Percentiles rank a stretch among this genome's conserved stretches.
Conservation (phyloP, 2,113 vertebrate genomes). For the Caracal caracal region DNA sequence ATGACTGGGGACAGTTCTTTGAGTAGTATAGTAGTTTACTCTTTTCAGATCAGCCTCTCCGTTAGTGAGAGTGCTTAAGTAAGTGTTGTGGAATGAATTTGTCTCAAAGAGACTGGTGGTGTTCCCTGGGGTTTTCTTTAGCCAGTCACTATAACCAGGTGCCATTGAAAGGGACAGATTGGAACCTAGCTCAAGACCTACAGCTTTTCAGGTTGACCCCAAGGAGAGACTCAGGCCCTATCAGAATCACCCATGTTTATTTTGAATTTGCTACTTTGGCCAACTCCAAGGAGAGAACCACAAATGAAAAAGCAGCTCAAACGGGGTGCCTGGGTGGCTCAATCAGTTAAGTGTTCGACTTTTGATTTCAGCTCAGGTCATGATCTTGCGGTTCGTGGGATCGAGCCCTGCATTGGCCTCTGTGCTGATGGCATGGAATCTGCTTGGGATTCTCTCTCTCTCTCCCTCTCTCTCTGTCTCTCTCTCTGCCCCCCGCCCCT, state of each 20-base stretch:
- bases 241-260: not conserved
- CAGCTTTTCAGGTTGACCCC: not conserved
- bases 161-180: accelerated
- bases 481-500: too few relatives aligned
- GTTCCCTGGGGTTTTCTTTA: not conserved
- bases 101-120: not conserved
- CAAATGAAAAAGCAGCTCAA: not conserved
- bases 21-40: not conserved
- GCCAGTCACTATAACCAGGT: not conserved
- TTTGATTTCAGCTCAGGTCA: too few relatives aligned
- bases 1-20: not conserved
- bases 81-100: not conserved
- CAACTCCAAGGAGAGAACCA: not conserved
- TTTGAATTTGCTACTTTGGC: not conserved
- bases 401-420: too few relatives aligned
- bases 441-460: too few relatives aligned
- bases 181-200: not conserved
- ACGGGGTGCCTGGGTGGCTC: too few relatives aligned
- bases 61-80: not conserved
- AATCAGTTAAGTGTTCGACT: too few relatives aligned
- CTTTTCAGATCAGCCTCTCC: not conserved
- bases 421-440: too few relatives aligned
- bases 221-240: too few relatives aligned
- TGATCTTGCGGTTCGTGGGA: too few relatives aligned
- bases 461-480: too few relatives aligned